phyloP scores from a whole-genome alignment of 2,888 invertebrate genomes.

The Alviniconcha strummeri region DNA sequence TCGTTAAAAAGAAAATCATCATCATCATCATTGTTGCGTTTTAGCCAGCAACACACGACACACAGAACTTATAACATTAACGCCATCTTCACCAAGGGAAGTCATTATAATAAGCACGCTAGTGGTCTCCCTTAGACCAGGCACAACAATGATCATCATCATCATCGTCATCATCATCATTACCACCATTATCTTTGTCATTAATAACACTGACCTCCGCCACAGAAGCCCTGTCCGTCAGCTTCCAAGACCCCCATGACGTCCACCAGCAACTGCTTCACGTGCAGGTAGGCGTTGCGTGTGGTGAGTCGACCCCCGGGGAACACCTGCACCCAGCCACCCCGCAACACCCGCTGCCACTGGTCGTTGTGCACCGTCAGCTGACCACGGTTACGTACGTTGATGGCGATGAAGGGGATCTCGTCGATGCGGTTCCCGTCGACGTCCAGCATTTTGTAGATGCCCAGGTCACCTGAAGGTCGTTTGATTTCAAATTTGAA shows the following conservation, averaged over 20 bases:
- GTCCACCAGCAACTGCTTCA: slow-evolving; percentile 51
- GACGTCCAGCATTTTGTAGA: slow-evolving; percentile 55
- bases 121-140: too few species aligned
- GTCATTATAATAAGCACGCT: too few species aligned
- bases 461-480: slow-evolving; percentile 49
- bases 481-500: background rate
- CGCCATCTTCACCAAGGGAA: too few species aligned
- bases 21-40: too few species aligned
- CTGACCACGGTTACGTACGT: slow-evolving; percentile 56
- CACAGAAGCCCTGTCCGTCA: slow-evolving; percentile 49
- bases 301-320: slow-evolving; percentile 56
- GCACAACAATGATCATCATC: too few species aligned
- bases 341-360: slow-evolving; percentile 37
- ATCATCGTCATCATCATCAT: too few species aligned
- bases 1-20: too few species aligned
- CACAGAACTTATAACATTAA: too few species aligned
- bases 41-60: too few species aligned
- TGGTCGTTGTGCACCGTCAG: slow-evolving; percentile 52
- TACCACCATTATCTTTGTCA: too few species aligned
- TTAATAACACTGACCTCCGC: slow-evolving; percentile 35
- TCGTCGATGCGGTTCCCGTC: slow-evolving; percentile 48
- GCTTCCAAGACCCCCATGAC: slow-evolving; percentile 52
- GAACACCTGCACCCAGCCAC: slow-evolving; percentile 46
- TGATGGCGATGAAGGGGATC: slow-evolving; percentile 50
- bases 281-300: slow-evolving; percentile 47